Conservation (phyloP, 2,888 invertebrate genomes). For the Megaustenia siamemsis region DNA sequence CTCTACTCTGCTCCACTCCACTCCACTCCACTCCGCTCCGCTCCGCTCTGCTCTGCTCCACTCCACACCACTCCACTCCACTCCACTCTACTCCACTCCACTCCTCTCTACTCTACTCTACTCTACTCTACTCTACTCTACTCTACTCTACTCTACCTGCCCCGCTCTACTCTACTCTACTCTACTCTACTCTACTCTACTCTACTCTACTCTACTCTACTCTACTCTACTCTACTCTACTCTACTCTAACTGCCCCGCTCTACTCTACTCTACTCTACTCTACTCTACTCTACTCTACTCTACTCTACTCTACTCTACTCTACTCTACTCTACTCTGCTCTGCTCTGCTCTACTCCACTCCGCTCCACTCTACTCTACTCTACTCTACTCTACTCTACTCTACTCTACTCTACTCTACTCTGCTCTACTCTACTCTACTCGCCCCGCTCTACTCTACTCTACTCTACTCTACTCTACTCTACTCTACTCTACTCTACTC, state of each 20-base stretch:
- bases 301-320: background rate
- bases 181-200: background rate
- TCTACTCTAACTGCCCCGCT: background rate
- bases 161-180: background rate
- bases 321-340: background rate
- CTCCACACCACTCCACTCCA: background rate
- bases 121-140: background rate
- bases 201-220: background rate
- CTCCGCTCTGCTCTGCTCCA: background rate
- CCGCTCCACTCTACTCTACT: background rate
- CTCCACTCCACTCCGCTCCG: background rate
- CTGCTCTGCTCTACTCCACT: background rate
- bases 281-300: background rate
- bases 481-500: slow-evolving; percentile 14
- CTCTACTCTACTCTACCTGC: background rate
- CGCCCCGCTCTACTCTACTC: background rate
- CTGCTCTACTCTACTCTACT: background rate
- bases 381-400: background rate
- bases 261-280: background rate
- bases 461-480: slow-evolving; percentile 4
- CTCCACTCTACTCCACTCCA: background rate
- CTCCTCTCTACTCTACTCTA: background rate
- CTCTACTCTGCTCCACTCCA: background rate
- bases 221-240: background rate
- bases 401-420: background rate